Conservation (phyloP, 2,888 invertebrate species). For the Eilema griseolum region DNA sequence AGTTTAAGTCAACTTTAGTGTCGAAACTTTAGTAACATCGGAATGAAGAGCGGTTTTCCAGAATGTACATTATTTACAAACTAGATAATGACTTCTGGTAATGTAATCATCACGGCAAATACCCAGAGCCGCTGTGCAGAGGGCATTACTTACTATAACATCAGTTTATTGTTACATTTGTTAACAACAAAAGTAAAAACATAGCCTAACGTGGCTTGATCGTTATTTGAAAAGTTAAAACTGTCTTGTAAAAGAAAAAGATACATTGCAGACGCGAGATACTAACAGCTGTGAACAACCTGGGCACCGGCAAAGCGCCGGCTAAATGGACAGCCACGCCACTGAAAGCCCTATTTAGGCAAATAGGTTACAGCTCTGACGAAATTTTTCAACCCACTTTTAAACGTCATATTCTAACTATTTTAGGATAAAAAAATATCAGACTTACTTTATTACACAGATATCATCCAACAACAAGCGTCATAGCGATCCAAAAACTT, state of each 20-base stretch:
- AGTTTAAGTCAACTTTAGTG: background rate
- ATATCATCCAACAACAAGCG: slow-evolving; percentile 84
- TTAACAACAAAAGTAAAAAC: slow-evolving; percentile 23
- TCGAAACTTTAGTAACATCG: slow-evolving; percentile 5
- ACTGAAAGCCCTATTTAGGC: slow-evolving; percentile 70
- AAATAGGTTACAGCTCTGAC: slow-evolving; percentile 78
- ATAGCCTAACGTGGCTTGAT: background rate
- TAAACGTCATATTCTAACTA: slow-evolving; percentile 45
- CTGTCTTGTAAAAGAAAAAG: slow-evolving; percentile 5
- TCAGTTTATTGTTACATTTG: slow-evolving; percentile 53
- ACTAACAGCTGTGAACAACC: slow-evolving; percentile 58
- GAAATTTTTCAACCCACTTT: slow-evolving; percentile 61
- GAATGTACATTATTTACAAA: slow-evolving; percentile 33
- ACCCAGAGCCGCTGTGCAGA: slow-evolving; percentile 40
- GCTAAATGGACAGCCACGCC: slow-evolving; percentile 65
- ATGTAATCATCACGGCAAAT: slow-evolving; percentile 41
- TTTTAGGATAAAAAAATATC: slow-evolving; percentile 50
- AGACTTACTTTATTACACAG: slow-evolving; percentile 78
- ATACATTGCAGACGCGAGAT: slow-evolving; percentile 37
- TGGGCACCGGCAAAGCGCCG: slow-evolving; percentile 64
- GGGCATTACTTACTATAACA: slow-evolving; percentile 54
- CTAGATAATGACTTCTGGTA: slow-evolving; percentile 37
- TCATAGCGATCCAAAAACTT: slow-evolving; percentile 80
- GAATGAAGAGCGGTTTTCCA: slow-evolving; percentile 25
- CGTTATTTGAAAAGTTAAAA: background rate